phyloP scores from a whole-genome alignment of 1,140 invertebrate genomes.

The Calliopsis andreniformis region DNA sequence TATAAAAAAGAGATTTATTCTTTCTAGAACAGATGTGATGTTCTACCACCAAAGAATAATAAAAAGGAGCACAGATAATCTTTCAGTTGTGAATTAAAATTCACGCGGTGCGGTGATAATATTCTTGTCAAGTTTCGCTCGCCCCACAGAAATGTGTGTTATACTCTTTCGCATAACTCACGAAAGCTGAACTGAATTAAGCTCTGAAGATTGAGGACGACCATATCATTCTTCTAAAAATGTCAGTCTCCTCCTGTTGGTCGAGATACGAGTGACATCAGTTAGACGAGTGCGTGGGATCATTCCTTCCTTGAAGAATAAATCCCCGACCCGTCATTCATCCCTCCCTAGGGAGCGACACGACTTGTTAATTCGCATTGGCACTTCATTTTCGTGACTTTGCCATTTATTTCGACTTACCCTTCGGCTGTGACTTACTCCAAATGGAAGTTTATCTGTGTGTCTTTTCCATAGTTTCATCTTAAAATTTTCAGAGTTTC shows the following conservation, averaged over 20 bases:
- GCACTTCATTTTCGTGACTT: neutral
- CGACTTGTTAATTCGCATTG: neutral
- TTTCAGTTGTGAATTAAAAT: too few species aligned
- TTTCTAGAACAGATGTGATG: too few species aligned
- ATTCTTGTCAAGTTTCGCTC: too few species aligned
- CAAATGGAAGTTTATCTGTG: too few species aligned
- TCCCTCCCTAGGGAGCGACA: neutral
- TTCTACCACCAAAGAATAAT: too few species aligned
- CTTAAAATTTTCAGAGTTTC: too few species aligned
- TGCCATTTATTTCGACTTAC: neutral
- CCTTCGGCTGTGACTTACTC: too few species aligned
- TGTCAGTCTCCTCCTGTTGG: neutral
- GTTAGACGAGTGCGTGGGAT: neutral
- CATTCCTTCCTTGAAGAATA: constrained; percentile 1
- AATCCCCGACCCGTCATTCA: neutral
- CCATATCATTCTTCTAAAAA: neutral
- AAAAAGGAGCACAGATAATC: too few species aligned
- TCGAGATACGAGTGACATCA: neutral
- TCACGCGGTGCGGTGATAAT: too few species aligned
- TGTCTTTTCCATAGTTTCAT: too few species aligned
- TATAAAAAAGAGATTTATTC: too few species aligned
- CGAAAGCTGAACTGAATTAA: neutral
- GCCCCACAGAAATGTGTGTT: too few species aligned
- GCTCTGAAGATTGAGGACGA: neutral
- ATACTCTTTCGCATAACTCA: neutral